A percentile compares a stretch with the other conserved stretches of the same genome.
Conservation (phyloP, 2,888 invertebrate species). For the Schizotus pectinicornis region DNA sequence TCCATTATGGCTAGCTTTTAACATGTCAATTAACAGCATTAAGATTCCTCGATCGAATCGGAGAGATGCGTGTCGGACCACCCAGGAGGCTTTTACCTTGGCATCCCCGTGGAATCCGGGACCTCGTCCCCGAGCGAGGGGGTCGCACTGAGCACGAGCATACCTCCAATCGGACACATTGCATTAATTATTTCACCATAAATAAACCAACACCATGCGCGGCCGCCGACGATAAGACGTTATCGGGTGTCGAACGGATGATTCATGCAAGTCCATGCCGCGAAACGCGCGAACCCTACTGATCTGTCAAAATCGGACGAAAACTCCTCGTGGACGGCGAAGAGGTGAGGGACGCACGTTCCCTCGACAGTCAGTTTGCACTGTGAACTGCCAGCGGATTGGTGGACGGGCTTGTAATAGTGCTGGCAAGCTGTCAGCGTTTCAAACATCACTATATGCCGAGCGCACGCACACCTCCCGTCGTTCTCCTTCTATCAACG, state of each 20-base stretch:
- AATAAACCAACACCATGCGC: not conserved
- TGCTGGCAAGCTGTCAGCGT: constrained; percentile 61
- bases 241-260: not conserved
- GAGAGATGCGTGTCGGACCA: constrained; percentile 43
- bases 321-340: constrained; percentile 38
- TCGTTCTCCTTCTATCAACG: constrained; percentile 45
- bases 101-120: constrained; percentile 4
- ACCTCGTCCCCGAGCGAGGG: not conserved
- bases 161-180: constrained; percentile 9
- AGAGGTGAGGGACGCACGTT: constrained; percentile 40
- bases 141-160: constrained; percentile 3
- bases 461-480: constrained; percentile 54
- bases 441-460: constrained; percentile 60
- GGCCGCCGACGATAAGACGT: too few relatives aligned
- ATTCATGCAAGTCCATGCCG: not conserved
- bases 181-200: not conserved
- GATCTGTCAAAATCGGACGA: constrained; percentile 48
- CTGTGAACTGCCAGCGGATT: constrained; percentile 57
- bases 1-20: constrained; percentile 40
- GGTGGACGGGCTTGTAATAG: constrained; percentile 58
- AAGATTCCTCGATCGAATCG: constrained; percentile 43
- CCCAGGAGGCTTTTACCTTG: constrained; percentile 12
- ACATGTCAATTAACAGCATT: constrained; percentile 55
- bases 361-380: constrained; percentile 56
- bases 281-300: constrained; percentile 50